Conservation (phyloP, 2,113 vertebrate species). For the Xiphophorus maculatus region DNA sequence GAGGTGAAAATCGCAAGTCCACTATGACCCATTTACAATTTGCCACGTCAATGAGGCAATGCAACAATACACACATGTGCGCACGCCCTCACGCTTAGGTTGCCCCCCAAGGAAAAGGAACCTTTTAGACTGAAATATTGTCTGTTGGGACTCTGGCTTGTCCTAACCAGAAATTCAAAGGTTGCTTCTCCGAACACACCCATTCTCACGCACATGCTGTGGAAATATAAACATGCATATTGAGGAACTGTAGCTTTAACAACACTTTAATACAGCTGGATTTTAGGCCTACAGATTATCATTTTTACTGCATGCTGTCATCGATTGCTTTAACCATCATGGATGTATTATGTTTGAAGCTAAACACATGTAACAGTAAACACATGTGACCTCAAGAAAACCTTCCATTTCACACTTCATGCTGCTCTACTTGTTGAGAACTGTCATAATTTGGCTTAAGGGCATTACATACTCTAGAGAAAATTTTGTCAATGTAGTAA, state of each 20-base stretch:
- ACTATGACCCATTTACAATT: slow-evolving; percentile 52
- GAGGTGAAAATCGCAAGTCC: slow-evolving; percentile 59
- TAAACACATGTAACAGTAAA: not conserved
- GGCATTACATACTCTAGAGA: too few relatives aligned
- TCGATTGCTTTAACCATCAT: not conserved
- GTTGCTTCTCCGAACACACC: slow-evolving; percentile 31
- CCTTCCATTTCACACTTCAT: too few relatives aligned
- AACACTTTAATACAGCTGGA: not conserved
- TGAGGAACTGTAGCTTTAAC: not conserved
- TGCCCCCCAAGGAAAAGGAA: slow-evolving; percentile 35
- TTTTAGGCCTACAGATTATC: not conserved
- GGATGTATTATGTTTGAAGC: not conserved
- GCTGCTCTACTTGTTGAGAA: too few relatives aligned
- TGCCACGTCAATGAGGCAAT: slow-evolving; percentile 32
- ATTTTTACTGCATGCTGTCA: not conserved
- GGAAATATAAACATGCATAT: slow-evolving; percentile 19
- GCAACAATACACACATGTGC: not conserved
- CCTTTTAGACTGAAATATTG: slow-evolving; percentile 62
- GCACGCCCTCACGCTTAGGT: not conserved
- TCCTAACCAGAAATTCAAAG: slow-evolving; percentile 44
- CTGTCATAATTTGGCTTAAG: too few relatives aligned
- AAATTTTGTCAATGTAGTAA: too few relatives aligned
- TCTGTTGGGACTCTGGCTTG: slow-evolving; percentile 44
- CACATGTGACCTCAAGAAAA: too few relatives aligned
- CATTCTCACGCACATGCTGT: slow-evolving; percentile 19